Evolutionary conservation across 2,888 invertebrate species (phyloP).

Genomic region (Epirrita christyi): DNA sequence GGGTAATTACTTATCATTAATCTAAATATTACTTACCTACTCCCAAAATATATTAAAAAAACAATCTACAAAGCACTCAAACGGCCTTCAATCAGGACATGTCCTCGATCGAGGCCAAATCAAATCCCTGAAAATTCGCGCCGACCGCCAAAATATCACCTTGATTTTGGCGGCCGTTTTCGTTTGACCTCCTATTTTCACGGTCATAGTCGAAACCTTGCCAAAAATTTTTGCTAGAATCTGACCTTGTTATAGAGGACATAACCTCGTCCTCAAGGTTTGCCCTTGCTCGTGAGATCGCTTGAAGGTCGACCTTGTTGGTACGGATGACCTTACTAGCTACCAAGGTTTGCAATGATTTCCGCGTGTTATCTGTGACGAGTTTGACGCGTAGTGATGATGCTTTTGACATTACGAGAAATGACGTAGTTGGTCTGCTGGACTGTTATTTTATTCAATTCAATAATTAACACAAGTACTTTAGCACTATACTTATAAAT

Average conservation of each 20-base stretch:
- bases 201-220: slow-evolving; percentile 14
- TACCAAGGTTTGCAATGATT: slow-evolving; percentile 41
- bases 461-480: too few species aligned
- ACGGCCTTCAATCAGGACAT: slow-evolving; percentile 8
- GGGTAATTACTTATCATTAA: neutral
- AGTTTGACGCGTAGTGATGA: neutral
- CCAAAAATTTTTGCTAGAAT: neutral
- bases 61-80: slow-evolving; percentile 4
- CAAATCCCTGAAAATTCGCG: slow-evolving; percentile 18
- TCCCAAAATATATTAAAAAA: slow-evolving; percentile 5
- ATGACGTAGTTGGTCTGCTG: neutral
- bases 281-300: slow-evolving; percentile 48
- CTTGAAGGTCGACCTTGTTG: slow-evolving; percentile 49
- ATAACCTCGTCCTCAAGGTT: slow-evolving; percentile 46
- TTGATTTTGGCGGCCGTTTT: neutral
- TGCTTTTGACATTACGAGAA: slow-evolving; percentile 9
- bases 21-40: neutral
- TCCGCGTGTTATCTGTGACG: slow-evolving; percentile 28
- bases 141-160: slow-evolving; percentile 1
- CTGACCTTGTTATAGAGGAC: slow-evolving; percentile 37
- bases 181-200: slow-evolving; percentile 1
- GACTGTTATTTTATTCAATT: neutral
- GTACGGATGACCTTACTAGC: slow-evolving; percentile 44
- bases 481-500: too few species aligned
- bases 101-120: slow-evolving; percentile 24